Evolutionary conservation across 2,888 invertebrate species (phyloP), one percentile per base, ranked within the genome.

Genomic region (Sminthurides aquaticus): DNA sequence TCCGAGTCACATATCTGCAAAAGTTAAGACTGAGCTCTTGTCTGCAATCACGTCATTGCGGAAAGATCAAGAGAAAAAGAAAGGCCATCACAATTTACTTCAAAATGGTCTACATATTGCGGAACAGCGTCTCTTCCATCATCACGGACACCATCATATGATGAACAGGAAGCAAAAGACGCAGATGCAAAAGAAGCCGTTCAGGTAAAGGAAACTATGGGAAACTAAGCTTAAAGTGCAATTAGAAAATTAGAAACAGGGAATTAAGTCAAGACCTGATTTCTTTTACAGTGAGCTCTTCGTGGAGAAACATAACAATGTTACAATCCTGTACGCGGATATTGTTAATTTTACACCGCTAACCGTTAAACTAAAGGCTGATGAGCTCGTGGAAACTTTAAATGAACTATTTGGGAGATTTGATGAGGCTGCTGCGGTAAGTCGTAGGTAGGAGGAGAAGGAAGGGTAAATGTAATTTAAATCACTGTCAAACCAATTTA

Each of bases 401-500:
- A 93, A 95, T 76, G 92, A 94, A 77, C 81, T 95, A 0, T 95
- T 94, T 78, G 91, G 92, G 3, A 84, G 88, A 77, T 95, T 95
- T 76, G 95, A 95, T 79, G 90, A 90, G 72, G 89, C 91, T 43
- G 93, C 94, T 22, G 89, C 89, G 82, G 90, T 90, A 79, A 73
- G 74, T 64, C n/a, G n/a, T n/a, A n/a, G n/a, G n/a, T n/a, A n/a
- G n/a, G n/a, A n/a, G n/a, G n/a, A n/a, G n/a, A n/a, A n/a, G n/a
- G n/a, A n/a, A n/a, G n/a, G n/a, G n/a, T n/a, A n/a, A n/a, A 34
- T 34, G 43, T 34, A 34, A 34, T 34, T 15, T n/a, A n/a, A n/a
- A n/a, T n/a, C n/a, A n/a, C n/a, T n/a, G n/a, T n/a, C n/a, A n/a
- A n/a, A n/a, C n/a, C n/a, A n/a, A n/a, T n/a, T n/a, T n/a, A n/a